Base-by-base conservation (phyloP, 2,113 vertebrate genomes). In the Gopherus evgoodei region DNA sequence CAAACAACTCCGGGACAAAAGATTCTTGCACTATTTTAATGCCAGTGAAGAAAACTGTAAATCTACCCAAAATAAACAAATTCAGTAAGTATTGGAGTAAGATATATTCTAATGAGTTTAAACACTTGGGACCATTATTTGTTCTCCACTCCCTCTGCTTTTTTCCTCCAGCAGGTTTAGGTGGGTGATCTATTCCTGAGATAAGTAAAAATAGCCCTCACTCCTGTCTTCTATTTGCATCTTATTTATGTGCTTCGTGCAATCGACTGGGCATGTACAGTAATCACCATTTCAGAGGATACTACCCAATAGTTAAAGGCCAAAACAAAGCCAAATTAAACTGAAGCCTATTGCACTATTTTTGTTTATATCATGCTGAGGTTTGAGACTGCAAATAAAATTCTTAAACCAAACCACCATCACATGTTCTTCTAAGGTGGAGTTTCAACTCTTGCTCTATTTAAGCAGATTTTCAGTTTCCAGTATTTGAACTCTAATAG, bases 171-270 rank as follows among this genome's bases (percentile, higher is more conserved):
- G 54, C 81, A 96, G 95, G 92, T 93, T 97, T 97, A 95, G 92
- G 89, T 44, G 75, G 75, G 56, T 97, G 96, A 97, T 95, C 97
- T 96, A 92, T 81, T 91, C 42, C 89, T 93, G 84, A 81, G 65
- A 88, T 35, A 69, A 47, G 96, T 91, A 93, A 54, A 96, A 97
- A 97, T 96, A 97, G 87, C 87, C 88, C 3, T 0, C 81, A 52
- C 59, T 94, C 50, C 87, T 88, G 47, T 44, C n/a, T 42, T 42
- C 38, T 12, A 25, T 10, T 44, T 44, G 38, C 72, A 75, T 38
- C 17, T 72, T 62, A 35, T 35, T 38, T 72, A 38, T 38, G 17
- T 72, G 35, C 42, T 27, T 76, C 42, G 47, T 47, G 42, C 12
- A 27, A 12, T 76, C 6, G 6, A 47, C 19, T 44, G 22, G 24